Base-by-base conservation (phyloP, 2,888 invertebrate genomes). In the Trypoxylon attenuatum region DNA sequence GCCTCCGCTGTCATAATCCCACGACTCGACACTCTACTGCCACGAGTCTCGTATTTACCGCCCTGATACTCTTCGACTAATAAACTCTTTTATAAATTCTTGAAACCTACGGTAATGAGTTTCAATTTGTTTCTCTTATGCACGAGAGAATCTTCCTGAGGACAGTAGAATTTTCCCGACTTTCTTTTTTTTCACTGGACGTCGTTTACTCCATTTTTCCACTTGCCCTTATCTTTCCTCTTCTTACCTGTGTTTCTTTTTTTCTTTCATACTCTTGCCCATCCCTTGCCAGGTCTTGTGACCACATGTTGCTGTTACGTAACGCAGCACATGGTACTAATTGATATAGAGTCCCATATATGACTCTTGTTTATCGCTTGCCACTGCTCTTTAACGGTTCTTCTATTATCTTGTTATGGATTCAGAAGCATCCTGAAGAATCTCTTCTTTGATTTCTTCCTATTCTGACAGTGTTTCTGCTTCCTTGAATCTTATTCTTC, bases 271-370 rank as follows among this genome's bases (percentile, higher is more conserved):
- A 41, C 53, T 21, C 45, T 5, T 42, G 47, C 58, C 65, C 64
- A 69, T 23, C 47, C 72, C 62, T 51, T 53, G 27, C 13, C 5
- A 16, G 46, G 52, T 65, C 70, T 68, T 68, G 64, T 68, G 64
- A 67, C 41, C 65, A 70, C 71, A 65, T 67, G 64, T 72, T 66
- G 54, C 43, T 55, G 29, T 72, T 76, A 65, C 27, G 22, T 70
- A 75, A 75, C n/a, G 23, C 18, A 43, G 33, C 76, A 67, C 76
- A 70, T 76, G 67, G 61, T 55, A 67, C 16, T 67, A 70, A 76
- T 76, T 70, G 49, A 58, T 52, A 50, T 53, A 51, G 8, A 19
- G 5, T 47, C 47, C 38, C 39, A 39, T 50, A 46, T 58, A 38
- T 41, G 46, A 38, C 39, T 50, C 15, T 18, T 50, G 49, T 61